phyloP scores from a whole-genome alignment of 2,888 invertebrate genomes.

The Dasypogon diadema region DNA sequence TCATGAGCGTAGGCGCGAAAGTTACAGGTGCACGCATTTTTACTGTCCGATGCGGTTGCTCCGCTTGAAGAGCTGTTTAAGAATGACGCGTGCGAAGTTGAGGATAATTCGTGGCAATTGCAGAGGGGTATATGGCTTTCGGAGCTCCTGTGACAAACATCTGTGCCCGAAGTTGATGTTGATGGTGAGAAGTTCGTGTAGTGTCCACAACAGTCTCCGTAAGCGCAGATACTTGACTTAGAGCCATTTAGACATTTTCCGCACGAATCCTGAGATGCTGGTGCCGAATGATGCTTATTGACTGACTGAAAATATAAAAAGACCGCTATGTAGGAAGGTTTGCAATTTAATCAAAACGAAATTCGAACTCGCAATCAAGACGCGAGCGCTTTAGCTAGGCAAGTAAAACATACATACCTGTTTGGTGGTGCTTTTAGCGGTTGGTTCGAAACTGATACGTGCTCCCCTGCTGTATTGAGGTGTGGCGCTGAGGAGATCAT shows the following conservation, averaged over 20 bases:
- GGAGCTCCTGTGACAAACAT: neutral
- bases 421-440: conserved; percentile 57
- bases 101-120: conserved; percentile 10
- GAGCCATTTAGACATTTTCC: conserved; percentile 60
- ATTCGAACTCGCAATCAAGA: too few species aligned
- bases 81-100: conserved; percentile 58
- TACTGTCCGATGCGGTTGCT: conserved; percentile 56
- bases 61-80: conserved; percentile 24
- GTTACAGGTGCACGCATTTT: conserved; percentile 62
- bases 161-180: conserved; percentile 30
- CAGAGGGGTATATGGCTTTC: conserved; percentile 14
- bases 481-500: conserved; percentile 91
- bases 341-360: too few species aligned
- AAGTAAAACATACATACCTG: conserved; percentile 47
- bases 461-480: conserved; percentile 74
- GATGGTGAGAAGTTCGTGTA: neutral
- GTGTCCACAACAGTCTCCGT: conserved; percentile 69
- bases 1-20: conserved; percentile 58
- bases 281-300: conserved; percentile 13
- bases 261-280: conserved; percentile 59
- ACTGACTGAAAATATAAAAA: conserved; percentile 32
- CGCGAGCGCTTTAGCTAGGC: too few species aligned
- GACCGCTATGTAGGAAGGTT: too few species aligned
- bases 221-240: conserved; percentile 65
- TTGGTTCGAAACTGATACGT: conserved; percentile 70